A percentile compares a stretch with the other conserved stretches of the same genome.
These are phyloP conservation scores for Lerista edwardsae DNA, from an alignment of 2,797 vertebrate species.

Conservation along the genomic window DNA sequence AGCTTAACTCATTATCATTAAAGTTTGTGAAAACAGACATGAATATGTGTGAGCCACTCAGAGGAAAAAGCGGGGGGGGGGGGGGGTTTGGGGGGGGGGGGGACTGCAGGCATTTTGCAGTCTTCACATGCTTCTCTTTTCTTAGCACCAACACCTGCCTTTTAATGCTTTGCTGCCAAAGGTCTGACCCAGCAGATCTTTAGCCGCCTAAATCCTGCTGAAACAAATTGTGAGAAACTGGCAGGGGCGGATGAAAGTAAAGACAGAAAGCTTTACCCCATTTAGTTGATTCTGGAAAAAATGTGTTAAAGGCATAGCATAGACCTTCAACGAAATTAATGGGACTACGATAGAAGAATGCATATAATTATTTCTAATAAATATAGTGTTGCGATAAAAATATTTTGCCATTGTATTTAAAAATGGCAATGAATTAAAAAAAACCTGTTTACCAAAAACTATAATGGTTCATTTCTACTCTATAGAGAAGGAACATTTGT, in stretches of 20 bases:
- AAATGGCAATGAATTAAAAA: background rate
- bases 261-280: background rate
- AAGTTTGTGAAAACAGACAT: slow-evolving; percentile 18
- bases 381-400: background rate
- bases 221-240: background rate
- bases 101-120: slow-evolving; percentile 31
- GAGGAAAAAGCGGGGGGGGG: slow-evolving; percentile 24
- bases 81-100: too few relatives aligned
- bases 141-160: slow-evolving; percentile 18
- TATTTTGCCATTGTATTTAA: background rate
- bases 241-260: too few relatives aligned
- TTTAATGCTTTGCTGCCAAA: slow-evolving; percentile 37
- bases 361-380: too few relatives aligned
- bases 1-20: slow-evolving; percentile 46
- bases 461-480: background rate
- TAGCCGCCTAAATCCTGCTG: background rate
- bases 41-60: background rate
- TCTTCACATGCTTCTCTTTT: background rate
- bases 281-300: slow-evolving; percentile 34
- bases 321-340: slow-evolving; percentile 23
- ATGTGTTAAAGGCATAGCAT: background rate
- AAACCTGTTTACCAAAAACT: background rate
- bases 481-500: background rate
- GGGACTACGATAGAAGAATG: background rate
- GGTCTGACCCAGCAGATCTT: slow-evolving; percentile 23